Base-by-base conservation (phyloP, 2,888 invertebrate genomes). In the Macrosoma leucophasiata region DNA sequence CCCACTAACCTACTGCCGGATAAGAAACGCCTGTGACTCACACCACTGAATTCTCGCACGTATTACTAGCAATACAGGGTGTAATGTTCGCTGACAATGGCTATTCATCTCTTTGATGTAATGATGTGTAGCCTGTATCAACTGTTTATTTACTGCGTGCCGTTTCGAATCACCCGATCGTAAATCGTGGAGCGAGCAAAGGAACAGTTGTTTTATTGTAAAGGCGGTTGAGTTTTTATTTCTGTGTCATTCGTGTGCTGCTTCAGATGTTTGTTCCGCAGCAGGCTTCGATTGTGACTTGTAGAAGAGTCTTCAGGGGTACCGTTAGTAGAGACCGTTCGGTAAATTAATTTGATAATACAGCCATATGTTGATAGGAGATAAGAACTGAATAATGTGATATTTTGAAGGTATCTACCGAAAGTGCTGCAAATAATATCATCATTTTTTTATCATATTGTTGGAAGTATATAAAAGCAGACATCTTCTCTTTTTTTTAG, bases 101-200 rank as follows among this genome's bases (percentile, higher is more conserved):
- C 54, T 61, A 60, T 69, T 70, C 68, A 75, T 70, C 68, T 71
- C 65, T 69, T 73, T 67, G 70, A 73, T 76, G 73, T 74, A 76
- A 77, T 76, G 70, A 77, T 75, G 76, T 76, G 72, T 74, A 73
- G 76, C 71, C 63, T 62, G 70, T 78, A 77, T 79, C 77, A 72
- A 78, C 74, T 79, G 78, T 82, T 82, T 79, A 78, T 81, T 79
- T 79, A 77, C 73, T 66, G 68, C 58, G 58, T 43, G 54, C 47
- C 51, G 52, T 55, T 57, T 50, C 51, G 44, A 41, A 44, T 40
- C 53, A 40, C 43, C 47, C 37, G 39, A 59, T 52, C 59, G 52
- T 58, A 74, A 58, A 59, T 59, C 36, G 32, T 30, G 42, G 39
- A 39, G 42, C 14, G 30, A 34, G 35, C 43, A 27, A 35, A 30